Evolutionary conservation across 2,113 vertebrate species (phyloP).

Genomic region (Crotalus horridus): DNA sequence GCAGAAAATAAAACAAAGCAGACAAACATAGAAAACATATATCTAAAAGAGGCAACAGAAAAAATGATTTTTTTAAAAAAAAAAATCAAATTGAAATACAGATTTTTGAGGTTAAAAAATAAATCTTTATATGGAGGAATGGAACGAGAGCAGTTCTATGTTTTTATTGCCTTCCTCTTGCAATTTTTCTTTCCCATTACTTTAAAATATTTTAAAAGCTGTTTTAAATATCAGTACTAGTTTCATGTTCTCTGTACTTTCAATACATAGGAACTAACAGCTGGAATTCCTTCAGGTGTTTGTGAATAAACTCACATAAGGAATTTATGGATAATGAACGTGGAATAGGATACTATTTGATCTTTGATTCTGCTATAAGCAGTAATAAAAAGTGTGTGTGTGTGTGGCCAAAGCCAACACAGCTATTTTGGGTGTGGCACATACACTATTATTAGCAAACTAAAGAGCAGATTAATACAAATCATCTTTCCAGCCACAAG

Average conservation of each 20-base stretch:
- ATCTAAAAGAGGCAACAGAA: background rate
- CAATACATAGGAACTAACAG: background rate
- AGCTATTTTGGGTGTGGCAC: too few species aligned
- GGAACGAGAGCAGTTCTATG: background rate
- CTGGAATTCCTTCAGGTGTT: background rate
- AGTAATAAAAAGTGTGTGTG: background rate
- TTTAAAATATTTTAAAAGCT: background rate
- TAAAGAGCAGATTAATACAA: background rate
- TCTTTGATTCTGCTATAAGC: background rate
- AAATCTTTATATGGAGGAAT: background rate
- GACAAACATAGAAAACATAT: background rate
- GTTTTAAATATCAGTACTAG: background rate
- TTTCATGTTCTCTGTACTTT: background rate
- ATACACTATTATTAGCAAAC: background rate
- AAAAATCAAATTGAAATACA: background rate
- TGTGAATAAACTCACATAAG: background rate
- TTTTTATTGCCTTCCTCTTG: background rate
- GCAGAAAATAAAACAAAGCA: background rate
- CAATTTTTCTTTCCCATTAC: background rate
- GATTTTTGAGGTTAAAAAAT: background rate
- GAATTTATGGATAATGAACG: background rate
- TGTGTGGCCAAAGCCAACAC: background rate
- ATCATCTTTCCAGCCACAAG: background rate
- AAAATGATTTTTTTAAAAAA: background rate
- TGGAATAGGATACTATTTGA: background rate